These are phyloP conservation scores for Trinectes maculatus DNA, from an alignment of 2,113 vertebrate species.

Conservation along the genomic window DNA sequence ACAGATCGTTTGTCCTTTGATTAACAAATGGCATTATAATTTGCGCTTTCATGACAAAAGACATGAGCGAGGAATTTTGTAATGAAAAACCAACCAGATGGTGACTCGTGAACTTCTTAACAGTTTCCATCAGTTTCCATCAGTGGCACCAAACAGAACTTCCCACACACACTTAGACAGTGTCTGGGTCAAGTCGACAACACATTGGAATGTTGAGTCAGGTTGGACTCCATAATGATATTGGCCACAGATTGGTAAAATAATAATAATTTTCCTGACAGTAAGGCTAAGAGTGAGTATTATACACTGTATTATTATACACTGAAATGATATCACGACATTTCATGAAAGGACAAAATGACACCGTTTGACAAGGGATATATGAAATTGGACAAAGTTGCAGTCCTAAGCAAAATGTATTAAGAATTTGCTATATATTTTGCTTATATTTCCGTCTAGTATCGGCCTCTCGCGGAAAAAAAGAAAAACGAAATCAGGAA, in stretches of 20 bases:
- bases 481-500: slow-evolving; percentile 10
- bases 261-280: no score
- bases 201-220: slow-evolving; percentile 14
- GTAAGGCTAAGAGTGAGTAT: background rate
- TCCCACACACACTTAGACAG: no score
- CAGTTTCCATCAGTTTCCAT: no score
- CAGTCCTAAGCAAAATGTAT: no score
- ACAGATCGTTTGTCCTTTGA: background rate
- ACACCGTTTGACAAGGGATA: no score
- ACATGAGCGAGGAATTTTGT: slow-evolving; percentile 5
- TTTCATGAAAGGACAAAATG: background rate
- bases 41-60: background rate
- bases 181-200: slow-evolving; percentile 32
- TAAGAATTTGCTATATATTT: no score
- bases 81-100: slow-evolving; percentile 10
- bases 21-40: slow-evolving; percentile 32
- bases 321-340: background rate
- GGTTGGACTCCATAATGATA: slow-evolving; percentile 30
- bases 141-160: background rate
- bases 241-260: slow-evolving; percentile 12
- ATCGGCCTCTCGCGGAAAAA: background rate
- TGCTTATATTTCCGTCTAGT: no score
- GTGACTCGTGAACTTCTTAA: background rate
- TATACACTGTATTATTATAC: no score
- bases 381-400: no score